Percentiles rank a stretch among this genome's conserved stretches.
phyloP scores from a whole-genome alignment of 2,888 invertebrate genomes.

The Biston stratarius region DNA sequence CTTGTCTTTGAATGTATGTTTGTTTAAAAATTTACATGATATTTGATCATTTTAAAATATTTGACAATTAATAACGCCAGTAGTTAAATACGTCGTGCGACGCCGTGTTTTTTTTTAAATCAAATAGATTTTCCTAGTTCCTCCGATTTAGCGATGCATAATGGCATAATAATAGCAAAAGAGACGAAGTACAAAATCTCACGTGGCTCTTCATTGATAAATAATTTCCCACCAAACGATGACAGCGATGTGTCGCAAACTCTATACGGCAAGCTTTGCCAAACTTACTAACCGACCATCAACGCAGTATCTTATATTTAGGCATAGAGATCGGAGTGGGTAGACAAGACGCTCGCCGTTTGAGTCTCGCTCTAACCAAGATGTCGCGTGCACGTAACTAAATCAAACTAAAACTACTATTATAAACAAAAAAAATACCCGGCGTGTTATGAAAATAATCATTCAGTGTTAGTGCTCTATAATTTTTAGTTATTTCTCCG shows the following conservation, averaged over 20 bases:
- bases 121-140: neutral
- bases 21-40: too few species aligned
- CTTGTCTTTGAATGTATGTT: too few species aligned
- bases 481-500: conserved; percentile 12
- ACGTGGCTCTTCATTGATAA: conserved; percentile 5
- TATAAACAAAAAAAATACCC: conserved; percentile 42
- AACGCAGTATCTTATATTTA: conserved; percentile 29
- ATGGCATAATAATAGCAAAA: neutral
- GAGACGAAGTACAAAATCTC: neutral
- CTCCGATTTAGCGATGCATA: neutral
- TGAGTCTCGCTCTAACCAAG: conserved; percentile 57
- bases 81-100: too few species aligned
- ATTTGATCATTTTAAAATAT: too few species aligned
- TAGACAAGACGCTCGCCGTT: conserved; percentile 57
- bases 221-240: neutral
- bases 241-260: conserved; percentile 1
- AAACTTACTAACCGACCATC: conserved; percentile 18
- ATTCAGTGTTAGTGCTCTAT: conserved; percentile 35
- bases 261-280: conserved; percentile 24
- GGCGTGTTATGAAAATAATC: conserved; percentile 16
- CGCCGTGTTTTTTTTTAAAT: neutral
- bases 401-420: conserved; percentile 52
- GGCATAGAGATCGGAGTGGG: conserved; percentile 29
- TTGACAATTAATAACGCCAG: too few species aligned
- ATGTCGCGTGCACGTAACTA: conserved; percentile 63